Evolutionary conservation across 2,888 invertebrate species (phyloP), one percentile per base, ranked within the genome.

Genomic region (Ophioninae sp.): DNA sequence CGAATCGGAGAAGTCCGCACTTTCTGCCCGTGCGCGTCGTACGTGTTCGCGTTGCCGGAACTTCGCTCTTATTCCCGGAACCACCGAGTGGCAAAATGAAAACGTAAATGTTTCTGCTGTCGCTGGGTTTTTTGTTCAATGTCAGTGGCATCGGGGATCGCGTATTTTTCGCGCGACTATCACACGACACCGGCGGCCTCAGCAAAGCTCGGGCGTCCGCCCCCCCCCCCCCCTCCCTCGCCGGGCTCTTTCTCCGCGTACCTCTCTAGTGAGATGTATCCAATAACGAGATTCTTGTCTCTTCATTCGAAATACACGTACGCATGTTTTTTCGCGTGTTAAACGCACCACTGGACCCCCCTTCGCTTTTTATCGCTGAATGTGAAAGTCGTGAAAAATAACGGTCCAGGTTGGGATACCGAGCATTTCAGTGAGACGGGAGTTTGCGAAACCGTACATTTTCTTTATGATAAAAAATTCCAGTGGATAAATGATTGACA

Each of bases 61-160:
- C 91, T 88, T 87, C 78, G 88, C 83, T 77, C 73, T 86, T 87
- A 86, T 91, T 91, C 91, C 90, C 88, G 90, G 91, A 91, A 91
- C 87, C 87, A 82, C 73, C 50, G 65, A 64, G 69, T 68, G 78
- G 78, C 79, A 59, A 37, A 81, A 84, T 59, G 59, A 68, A 56
- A 65, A 72, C 13, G 78, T 68, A 57, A 62, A 82, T 59, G 86
- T 79, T 90, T 90, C 83, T 88, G 90, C 91, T 90, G 87, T 88
- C 89, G 85, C 81, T 84, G 88, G 87, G 86, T 87, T 91, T 91
- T 88, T 84, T 86, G 86, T 88, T 64, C 76, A 73, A 74, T 88
- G 88, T 87, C 88, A 88, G 88, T 87, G 44, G 77, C 64, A 72
- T 30, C 62, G 64, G 56, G 57, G 56, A 68, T 69, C 41, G 67